Evolutionary conservation across 2,113 vertebrate genomes (phyloP), one percentile per base, ranked within the genome.

Genomic region (Artemisiospiza belli): DNA sequence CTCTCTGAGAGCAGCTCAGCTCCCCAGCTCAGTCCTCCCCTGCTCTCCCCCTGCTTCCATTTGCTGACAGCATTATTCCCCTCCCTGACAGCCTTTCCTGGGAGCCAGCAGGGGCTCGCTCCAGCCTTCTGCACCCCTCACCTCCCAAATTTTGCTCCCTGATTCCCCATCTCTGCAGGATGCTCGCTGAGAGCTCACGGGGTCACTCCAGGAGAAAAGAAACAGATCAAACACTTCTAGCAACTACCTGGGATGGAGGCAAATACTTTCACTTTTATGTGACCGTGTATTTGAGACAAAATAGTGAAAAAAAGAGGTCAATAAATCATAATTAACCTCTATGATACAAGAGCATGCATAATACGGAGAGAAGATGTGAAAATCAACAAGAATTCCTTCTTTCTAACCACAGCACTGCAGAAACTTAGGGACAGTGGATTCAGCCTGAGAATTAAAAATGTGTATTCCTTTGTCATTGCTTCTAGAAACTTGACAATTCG

Each of bases 151-250:
- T 5, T 11, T 35, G 57, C 13, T 22, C 52, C 39, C 62, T 30
- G 46, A 52, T 3, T 5, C 21, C 18, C 16, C 57, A 8, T 9
- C n/a, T 27, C 79, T 4, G 2, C 33, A 43, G 55, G 51, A 41
- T 20, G 9, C 9, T 0, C 0, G 0, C 44, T 6, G 43, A 19
- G 30, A 33, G n/a, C 15, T 87, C 19, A 0, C 4, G 1, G 6
- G 16, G 22, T 46, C 22, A 30, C 51, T 19, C 18, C 62, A 52
- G 77, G 23, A 55, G 39, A 35, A 18, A 30, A 39, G 70, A 61
- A 70, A 11, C 27, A 83, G 54, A 78, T 4, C 11, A 23, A 93
- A 87, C 9, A 1, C 18, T 74, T 55, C 35, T 5, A 16, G 57
- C 10, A 66, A 30, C 43, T 12, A 0, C 1, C 59, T 76, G 59